These are phyloP conservation scores for Cryptotermes secundus DNA, from an alignment of 1,140 invertebrate species.

Conservation along the genomic window DNA sequence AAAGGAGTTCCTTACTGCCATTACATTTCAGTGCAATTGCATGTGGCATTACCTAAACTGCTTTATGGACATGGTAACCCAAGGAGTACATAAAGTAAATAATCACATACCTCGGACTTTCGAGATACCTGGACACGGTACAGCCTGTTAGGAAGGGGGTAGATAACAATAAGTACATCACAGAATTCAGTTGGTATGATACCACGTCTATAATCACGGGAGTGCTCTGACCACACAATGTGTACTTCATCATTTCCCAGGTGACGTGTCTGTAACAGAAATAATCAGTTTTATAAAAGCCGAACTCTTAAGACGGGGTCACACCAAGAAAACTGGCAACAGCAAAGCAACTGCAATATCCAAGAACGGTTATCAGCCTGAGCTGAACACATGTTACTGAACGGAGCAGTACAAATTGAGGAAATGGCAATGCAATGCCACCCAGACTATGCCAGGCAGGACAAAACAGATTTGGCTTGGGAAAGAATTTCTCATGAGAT, in stretches of 20 bases:
- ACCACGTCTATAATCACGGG: conserved; percentile 90
- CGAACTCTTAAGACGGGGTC: no score
- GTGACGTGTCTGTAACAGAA: conserved; percentile 74
- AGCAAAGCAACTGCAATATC: no score
- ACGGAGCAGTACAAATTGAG: no score
- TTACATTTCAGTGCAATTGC: neutral
- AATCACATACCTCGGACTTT: conserved; percentile 73
- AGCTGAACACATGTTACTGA: no score
- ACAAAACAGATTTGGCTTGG: no score
- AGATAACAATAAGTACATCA: conserved; percentile 96
- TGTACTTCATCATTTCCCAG: conserved; percentile 99
- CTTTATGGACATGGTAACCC: neutral
- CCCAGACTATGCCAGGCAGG: no score
- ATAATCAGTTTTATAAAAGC: neutral
- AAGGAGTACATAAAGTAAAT: neutral
- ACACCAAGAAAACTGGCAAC: no score
- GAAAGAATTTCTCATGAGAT: no score
- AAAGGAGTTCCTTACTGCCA: neutral
- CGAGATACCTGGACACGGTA: conserved; percentile 80
- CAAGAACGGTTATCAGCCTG: no score
- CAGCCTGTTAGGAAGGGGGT: conserved; percentile 81
- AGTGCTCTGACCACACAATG: conserved; percentile 98
- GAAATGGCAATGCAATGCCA: no score
- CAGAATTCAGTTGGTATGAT: conserved; percentile 99
- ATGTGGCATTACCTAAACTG: neutral